These are phyloP conservation scores for Aphelinus atriplicis DNA, from an alignment of 1,140 invertebrate genomes.

Conservation along the genomic window DNA sequence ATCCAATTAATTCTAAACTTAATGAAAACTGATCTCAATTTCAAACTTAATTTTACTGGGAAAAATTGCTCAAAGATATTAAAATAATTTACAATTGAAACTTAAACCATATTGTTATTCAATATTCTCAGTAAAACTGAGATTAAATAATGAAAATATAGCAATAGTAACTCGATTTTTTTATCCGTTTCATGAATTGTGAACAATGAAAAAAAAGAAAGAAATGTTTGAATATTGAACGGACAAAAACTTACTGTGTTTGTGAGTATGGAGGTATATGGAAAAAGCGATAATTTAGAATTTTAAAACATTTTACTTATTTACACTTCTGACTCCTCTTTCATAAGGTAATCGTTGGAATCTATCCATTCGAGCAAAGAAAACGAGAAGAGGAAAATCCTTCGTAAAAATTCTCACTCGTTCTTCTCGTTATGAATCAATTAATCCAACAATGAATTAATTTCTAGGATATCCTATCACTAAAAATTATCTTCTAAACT, in stretches of 20 bases:
- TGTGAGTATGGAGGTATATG: slow-evolving; percentile 30
- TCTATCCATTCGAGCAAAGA: slow-evolving; percentile 19
- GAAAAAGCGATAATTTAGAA: slow-evolving; percentile 36
- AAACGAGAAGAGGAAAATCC: slow-evolving; percentile 34
- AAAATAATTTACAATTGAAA: too few relatives aligned
- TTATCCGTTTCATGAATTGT: too few relatives aligned
- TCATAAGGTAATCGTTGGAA: slow-evolving; percentile 26
- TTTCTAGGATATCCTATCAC: slow-evolving; percentile 28
- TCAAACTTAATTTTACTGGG: too few relatives aligned
- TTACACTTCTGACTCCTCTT: slow-evolving; percentile 38
- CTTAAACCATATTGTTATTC: too few relatives aligned
- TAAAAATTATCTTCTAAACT: slow-evolving; percentile 37
- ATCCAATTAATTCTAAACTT: too few relatives aligned
- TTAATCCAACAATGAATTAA: slow-evolving; percentile 27
- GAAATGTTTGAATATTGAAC: too few relatives aligned
- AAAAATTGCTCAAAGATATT: too few relatives aligned
- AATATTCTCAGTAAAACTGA: too few relatives aligned
- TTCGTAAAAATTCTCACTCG: slow-evolving; percentile 39
- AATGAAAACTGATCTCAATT: too few relatives aligned
- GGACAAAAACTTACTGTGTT: slow-evolving; percentile 19
- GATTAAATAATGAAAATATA: too few relatives aligned
- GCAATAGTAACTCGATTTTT: too few relatives aligned
- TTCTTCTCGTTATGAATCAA: slow-evolving; percentile 35
- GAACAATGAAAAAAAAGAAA: too few relatives aligned
- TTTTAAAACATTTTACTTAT: slow-evolving; percentile 42